Evolutionary conservation across 2,113 vertebrate genomes (phyloP).

Genomic region (Promerops cafer): DNA sequence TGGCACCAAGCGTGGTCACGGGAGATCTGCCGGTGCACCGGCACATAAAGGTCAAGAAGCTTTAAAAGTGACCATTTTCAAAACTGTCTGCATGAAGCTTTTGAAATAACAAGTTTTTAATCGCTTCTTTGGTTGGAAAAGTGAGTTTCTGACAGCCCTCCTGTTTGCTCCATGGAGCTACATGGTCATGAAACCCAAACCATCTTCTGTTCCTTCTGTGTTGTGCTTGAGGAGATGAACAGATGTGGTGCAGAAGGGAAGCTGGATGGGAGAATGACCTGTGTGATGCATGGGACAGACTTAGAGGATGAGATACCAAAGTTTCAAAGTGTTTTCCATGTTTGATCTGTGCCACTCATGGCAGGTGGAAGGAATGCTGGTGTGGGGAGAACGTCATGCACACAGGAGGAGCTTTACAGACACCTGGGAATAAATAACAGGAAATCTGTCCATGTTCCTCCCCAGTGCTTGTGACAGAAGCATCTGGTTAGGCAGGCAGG

Average conservation of each 20-base stretch:
- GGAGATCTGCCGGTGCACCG: background rate
- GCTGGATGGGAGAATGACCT: background rate
- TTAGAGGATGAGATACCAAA: background rate
- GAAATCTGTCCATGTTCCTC: background rate
- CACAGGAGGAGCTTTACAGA: background rate
- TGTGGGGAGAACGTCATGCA: background rate
- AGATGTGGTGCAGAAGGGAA: fast-evolving
- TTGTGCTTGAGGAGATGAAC: background rate
- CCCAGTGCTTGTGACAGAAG: background rate
- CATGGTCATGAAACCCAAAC: background rate
- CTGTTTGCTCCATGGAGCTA: background rate
- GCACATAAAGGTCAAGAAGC: background rate
- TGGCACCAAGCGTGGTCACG: fast-evolving
- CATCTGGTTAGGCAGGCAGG: background rate
- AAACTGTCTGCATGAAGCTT: background rate
- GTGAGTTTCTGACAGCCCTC: background rate
- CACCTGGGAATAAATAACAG: background rate
- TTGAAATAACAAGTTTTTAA: background rate
- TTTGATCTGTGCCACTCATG: background rate
- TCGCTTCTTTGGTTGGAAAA: background rate
- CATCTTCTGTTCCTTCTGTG: background rate
- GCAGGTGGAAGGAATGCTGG: fast-evolving
- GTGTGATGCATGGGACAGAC: background rate
- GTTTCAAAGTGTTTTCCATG: background rate
- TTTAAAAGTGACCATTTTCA: background rate